phyloP scores from a whole-genome alignment of 2,113 vertebrate species.

The Lethenteron reissneri region DNA sequence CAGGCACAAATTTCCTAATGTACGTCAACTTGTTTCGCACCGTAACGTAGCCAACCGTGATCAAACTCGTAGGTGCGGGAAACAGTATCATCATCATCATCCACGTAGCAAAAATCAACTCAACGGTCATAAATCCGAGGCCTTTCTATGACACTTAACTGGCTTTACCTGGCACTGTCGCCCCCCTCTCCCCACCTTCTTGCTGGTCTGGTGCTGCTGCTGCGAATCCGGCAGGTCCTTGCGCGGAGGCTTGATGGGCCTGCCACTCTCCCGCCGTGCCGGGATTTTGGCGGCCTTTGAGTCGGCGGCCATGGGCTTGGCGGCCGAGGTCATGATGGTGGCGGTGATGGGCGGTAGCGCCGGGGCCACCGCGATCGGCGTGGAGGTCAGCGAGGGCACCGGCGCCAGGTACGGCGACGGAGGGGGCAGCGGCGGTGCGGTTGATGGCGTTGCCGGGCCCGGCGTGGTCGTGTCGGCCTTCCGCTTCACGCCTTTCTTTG shows the following conservation, averaged over 20 bases:
- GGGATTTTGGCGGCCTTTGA: constrained; percentile 45
- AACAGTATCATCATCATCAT: no score
- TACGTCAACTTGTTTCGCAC: no score
- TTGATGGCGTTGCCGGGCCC: constrained; percentile 13
- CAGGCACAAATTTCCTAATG: no score
- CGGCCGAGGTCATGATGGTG: constrained; percentile 14
- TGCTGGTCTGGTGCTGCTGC: constrained; percentile 24
- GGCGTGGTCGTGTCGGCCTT: constrained; percentile 88
- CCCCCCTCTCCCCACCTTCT: constrained; percentile 16
- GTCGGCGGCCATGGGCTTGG: constrained; percentile 16
- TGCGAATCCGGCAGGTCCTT: constrained; percentile 41
- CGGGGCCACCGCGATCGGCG: not conserved
- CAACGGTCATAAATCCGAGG: no score
- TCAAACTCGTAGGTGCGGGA: no score
- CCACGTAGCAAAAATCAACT: no score
- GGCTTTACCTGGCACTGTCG: no score
- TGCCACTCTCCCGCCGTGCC: constrained; percentile 35
- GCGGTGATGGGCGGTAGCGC: constrained; percentile 38
- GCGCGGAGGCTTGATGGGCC: constrained; percentile 47
- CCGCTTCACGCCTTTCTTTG: constrained; percentile 78
- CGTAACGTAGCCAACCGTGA: no score
- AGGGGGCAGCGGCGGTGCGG: constrained; percentile 58
- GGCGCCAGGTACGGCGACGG: constrained; percentile 16
- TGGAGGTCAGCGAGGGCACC: constrained; percentile 2
- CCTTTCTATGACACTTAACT: no score